These are phyloP conservation scores for Acrocephalus arundinaceus DNA, from an alignment of 2,113 vertebrate species.

Conservation along the genomic window DNA sequence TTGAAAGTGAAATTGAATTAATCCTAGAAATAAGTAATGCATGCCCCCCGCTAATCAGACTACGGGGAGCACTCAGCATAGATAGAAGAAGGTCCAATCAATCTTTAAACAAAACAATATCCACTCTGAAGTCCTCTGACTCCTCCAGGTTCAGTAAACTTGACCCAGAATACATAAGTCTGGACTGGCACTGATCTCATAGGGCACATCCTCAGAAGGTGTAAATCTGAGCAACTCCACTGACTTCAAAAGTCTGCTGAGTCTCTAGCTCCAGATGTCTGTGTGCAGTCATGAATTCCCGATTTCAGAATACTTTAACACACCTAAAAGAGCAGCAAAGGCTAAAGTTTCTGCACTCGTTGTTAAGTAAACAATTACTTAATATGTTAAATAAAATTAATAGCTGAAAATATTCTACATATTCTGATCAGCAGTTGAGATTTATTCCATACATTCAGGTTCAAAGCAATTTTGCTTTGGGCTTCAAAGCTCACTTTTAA, in stretches of 20 bases:
- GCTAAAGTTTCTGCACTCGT: not conserved
- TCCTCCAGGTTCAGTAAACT: constrained; percentile 16
- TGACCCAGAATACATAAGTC: not conserved
- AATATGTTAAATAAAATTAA: not conserved
- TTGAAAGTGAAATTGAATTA: constrained; percentile 34
- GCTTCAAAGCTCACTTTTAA: constrained; percentile 45
- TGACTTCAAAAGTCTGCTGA: not conserved
- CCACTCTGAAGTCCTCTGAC: not conserved
- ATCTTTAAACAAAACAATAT: not conserved
- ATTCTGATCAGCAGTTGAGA: constrained; percentile 14
- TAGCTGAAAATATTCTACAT: not conserved
- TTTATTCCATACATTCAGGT: not conserved
- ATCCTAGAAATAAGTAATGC: constrained; percentile 13
- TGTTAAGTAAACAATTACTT: not conserved
- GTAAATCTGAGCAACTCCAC: constrained; percentile 24
- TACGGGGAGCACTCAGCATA: not conserved
- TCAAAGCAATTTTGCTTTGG: constrained; percentile 44
- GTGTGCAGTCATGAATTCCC: not conserved
- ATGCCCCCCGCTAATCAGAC: not conserved
- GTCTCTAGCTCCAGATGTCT: constrained; percentile 4
- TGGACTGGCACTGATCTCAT: constrained; percentile 19
- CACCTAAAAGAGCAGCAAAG: not conserved
- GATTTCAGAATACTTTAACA: not conserved
- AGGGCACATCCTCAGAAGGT: constrained; percentile 22
- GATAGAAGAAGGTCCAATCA: constrained; percentile 1